Conservation (phyloP, 2,888 invertebrate species). For the Morpho achilles region DNA sequence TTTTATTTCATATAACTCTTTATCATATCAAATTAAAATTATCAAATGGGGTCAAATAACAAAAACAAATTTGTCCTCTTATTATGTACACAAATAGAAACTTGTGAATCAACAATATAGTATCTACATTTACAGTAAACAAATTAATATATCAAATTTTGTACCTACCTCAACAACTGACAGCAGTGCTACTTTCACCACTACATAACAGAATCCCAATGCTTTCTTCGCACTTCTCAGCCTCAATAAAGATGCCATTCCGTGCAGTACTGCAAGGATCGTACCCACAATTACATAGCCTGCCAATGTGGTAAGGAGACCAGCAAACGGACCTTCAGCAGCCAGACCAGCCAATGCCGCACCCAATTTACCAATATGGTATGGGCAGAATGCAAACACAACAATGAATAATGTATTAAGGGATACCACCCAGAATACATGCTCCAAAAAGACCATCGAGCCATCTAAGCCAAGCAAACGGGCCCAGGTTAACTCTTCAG, state of each 20-base stretch:
- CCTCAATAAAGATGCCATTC: constrained; percentile 88
- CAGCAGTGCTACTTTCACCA: constrained; percentile 93
- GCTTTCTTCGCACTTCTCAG: constrained; percentile 89
- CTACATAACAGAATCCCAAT: constrained; percentile 95
- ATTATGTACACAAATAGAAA: no score
- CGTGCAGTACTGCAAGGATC: constrained; percentile 89
- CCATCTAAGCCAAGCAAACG: constrained; percentile 96
- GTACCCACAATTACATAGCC: constrained; percentile 96
- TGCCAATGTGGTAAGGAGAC: constrained; percentile 92
- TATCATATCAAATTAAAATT: no score
- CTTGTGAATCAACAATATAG: no score
- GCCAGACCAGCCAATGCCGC: constrained; percentile 80
- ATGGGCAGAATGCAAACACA: constrained; percentile 97
- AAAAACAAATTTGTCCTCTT: no score
- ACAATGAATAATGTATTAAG: constrained; percentile 97
- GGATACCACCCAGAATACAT: constrained; percentile 99
- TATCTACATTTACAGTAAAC: no score
- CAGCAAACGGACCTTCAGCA: constrained; percentile 91
- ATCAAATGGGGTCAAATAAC: no score
- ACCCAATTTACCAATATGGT: constrained; percentile 94
- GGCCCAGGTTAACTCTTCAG: constrained; percentile 99
- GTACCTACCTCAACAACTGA: constrained; percentile 94
- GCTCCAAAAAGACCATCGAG: constrained; percentile 97
- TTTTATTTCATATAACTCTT: no score
- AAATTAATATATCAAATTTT: no score